Conservation (phyloP, 2,113 vertebrate genomes). For the Pica pica region DNA sequence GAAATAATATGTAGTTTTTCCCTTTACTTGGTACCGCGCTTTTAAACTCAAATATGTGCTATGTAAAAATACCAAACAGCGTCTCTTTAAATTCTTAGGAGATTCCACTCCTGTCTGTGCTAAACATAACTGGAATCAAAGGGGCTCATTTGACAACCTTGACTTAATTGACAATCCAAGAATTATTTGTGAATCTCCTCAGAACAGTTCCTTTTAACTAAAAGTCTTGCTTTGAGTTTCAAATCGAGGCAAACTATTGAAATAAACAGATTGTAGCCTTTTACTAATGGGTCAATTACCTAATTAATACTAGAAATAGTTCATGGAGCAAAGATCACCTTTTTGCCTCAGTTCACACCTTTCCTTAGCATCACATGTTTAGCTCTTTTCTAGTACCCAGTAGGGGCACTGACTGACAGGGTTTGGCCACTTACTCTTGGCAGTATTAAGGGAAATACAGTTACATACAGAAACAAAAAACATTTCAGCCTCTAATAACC, state of each 20-base stretch:
- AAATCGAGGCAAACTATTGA: background rate
- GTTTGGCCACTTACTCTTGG: background rate
- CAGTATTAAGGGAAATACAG: background rate
- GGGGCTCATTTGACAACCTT: background rate
- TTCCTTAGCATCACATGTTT: background rate
- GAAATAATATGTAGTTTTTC: background rate
- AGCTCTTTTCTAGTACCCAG: background rate
- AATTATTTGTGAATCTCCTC: background rate
- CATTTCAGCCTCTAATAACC: background rate
- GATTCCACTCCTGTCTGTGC: background rate
- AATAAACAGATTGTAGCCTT: background rate
- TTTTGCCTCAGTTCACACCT: background rate
- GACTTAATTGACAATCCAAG: background rate
- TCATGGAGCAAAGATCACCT: background rate
- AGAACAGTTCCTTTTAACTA: background rate
- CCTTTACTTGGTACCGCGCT: background rate
- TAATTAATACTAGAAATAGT: background rate
- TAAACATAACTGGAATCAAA: background rate
- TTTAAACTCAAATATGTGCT: background rate
- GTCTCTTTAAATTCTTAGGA: background rate
- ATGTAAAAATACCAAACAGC: background rate
- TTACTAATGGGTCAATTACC: background rate
- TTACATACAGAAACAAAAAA: background rate
- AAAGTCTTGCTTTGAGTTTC: background rate
- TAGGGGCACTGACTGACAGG: background rate